Percentiles rank a stretch among this genome's conserved stretches.
Evolutionary conservation across 1,140 invertebrate genomes (phyloP).

Genomic region (Drosophila fuyamai): DNA sequence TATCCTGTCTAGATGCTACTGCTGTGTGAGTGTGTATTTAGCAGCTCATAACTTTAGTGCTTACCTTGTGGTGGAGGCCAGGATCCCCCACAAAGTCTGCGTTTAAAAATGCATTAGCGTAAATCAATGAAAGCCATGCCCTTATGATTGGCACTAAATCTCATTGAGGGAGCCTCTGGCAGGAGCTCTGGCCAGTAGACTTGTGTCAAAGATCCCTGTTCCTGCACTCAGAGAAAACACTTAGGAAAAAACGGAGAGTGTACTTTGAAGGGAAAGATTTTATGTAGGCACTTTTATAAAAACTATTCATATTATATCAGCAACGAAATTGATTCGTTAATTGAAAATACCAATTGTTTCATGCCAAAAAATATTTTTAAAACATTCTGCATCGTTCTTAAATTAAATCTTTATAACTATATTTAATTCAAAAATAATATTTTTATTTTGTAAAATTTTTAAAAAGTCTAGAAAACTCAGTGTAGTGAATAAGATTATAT

Average conservation of each 20-base stretch:
- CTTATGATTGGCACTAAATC: slow-evolving; percentile 70
- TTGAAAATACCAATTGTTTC: too few species aligned
- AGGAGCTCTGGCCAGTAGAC: slow-evolving; percentile 1
- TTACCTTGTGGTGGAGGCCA: slow-evolving; percentile 35
- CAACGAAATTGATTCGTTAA: too few species aligned
- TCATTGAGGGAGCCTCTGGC: background rate
- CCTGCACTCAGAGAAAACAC: background rate
- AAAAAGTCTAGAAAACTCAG: too few species aligned
- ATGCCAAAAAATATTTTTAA: too few species aligned
- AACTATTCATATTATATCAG: too few species aligned
- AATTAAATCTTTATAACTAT: too few species aligned
- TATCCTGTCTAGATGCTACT: slow-evolving; percentile 45
- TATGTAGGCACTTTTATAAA: too few species aligned
- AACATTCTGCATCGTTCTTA: too few species aligned
- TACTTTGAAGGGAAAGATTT: too few species aligned
- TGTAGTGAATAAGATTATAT: too few species aligned
- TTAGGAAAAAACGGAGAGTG: too few species aligned
- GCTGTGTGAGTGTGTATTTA: slow-evolving; percentile 29
- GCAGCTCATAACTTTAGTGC: slow-evolving; percentile 51
- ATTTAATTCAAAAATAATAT: too few species aligned
- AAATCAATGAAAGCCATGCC: slow-evolving; percentile 63
- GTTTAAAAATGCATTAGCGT: slow-evolving; percentile 75
- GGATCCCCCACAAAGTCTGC: slow-evolving; percentile 7
- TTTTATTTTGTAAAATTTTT: background rate
- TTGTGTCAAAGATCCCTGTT: slow-evolving; percentile 19